A percentile compares a stretch with the other conserved stretches of the same genome.
Conservation (phyloP, 2,113 vertebrate genomes). For the Hippocampus barbouri region DNA sequence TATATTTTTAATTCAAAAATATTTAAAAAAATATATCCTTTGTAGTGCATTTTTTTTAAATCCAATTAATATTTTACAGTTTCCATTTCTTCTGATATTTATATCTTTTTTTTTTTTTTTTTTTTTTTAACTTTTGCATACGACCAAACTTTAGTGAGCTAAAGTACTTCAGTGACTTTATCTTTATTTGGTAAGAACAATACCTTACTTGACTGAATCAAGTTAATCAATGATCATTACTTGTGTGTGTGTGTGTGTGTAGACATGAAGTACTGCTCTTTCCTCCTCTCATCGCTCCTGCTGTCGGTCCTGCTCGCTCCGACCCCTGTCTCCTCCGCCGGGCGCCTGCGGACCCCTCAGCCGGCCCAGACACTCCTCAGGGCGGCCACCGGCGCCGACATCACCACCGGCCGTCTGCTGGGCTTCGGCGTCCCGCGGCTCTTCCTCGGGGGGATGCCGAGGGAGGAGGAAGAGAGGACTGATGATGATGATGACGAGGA, state of each 20-base stretch:
- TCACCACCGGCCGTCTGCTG: constrained; percentile 54
- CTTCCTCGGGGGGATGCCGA: constrained; percentile 51
- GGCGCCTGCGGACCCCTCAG: constrained; percentile 52
- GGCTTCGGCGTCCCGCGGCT: constrained; percentile 54
- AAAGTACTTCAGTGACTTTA: neutral
- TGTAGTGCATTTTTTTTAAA: neutral
- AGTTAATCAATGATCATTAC: no score
- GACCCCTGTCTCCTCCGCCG: constrained; percentile 49
- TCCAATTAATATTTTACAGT: neutral
- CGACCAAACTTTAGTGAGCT: neutral
- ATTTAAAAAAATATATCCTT: no score
- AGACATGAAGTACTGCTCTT: constrained; percentile 72
- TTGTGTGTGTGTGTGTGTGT: neutral
- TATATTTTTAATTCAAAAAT: no score
- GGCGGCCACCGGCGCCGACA: constrained; percentile 51
- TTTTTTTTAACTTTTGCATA: neutral
- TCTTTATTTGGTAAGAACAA: no score
- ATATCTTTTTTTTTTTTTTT: neutral
- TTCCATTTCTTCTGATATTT: neutral
- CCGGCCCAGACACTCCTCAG: constrained; percentile 58
- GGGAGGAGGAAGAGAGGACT: constrained; percentile 8
- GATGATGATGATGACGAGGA: constrained; percentile 15
- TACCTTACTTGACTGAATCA: neutral
- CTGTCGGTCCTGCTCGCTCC: constrained; percentile 59
- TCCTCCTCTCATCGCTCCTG: constrained; percentile 68